Evolutionary conservation across 2,113 vertebrate genomes (phyloP).

Genomic region (Bolborhynchus lineola): DNA sequence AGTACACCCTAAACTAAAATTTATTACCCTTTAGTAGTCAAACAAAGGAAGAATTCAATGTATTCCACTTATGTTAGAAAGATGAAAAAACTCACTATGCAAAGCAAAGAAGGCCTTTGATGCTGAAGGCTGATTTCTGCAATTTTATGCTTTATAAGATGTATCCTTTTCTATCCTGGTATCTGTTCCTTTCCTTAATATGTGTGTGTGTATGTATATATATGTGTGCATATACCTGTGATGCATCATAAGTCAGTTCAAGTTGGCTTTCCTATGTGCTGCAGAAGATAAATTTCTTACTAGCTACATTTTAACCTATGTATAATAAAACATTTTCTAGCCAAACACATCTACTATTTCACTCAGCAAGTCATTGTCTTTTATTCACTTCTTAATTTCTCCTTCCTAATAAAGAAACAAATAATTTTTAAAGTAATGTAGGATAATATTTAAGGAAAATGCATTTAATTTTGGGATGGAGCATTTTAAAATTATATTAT

Average conservation of each 20-base stretch:
- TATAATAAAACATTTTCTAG: neutral
- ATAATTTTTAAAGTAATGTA: neutral
- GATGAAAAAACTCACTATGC: rapidly evolving
- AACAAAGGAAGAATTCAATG: neutral
- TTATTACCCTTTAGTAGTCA: neutral
- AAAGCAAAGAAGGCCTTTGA: neutral
- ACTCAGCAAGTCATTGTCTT: neutral
- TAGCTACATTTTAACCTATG: neutral
- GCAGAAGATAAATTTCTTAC: neutral
- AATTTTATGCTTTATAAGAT: neutral
- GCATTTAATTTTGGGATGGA: neutral
- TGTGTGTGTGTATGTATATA: neutral
- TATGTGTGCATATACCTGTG: neutral
- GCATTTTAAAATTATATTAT: neutral
- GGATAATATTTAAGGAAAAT: neutral
- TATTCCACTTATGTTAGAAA: neutral
- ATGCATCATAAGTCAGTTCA: neutral
- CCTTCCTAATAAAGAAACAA: neutral
- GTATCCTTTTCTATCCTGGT: neutral
- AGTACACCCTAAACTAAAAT: neutral
- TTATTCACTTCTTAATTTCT: neutral
- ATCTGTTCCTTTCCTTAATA: neutral
- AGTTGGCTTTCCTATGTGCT: neutral
- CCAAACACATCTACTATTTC: neutral
- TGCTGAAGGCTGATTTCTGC: neutral